Percentiles rank a stretch among this genome's conserved stretches.
Evolutionary conservation across 2,113 vertebrate species (phyloP).

Genomic region (Colossoma macropomum): DNA sequence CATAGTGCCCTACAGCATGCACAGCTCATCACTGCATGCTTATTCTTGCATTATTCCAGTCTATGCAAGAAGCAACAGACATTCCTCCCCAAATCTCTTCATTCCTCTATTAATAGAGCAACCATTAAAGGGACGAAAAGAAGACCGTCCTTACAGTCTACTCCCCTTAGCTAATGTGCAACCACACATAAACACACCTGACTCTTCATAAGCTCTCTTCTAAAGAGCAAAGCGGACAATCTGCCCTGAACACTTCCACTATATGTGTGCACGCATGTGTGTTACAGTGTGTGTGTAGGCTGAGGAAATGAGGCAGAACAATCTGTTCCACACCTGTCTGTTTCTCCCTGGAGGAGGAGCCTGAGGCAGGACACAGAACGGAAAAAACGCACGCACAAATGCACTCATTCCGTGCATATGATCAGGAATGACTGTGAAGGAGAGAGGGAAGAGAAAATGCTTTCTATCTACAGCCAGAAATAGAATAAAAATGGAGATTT

Average conservation of each 20-base stretch:
- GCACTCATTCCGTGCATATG: not conserved
- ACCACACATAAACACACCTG: no score
- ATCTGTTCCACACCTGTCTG: constrained; percentile 55
- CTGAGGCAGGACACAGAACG: constrained; percentile 15
- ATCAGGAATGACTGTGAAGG: not conserved
- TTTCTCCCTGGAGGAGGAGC: constrained; percentile 51
- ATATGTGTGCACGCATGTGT: constrained; percentile 9
- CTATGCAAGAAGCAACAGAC: not conserved
- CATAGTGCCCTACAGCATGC: not conserved
- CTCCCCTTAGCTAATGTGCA: not conserved
- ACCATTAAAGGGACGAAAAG: no score
- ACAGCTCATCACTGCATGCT: not conserved
- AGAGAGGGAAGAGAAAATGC: constrained; percentile 37
- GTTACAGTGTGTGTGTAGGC: constrained; percentile 28
- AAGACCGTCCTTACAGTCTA: not conserved
- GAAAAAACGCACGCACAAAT: constrained; percentile 3
- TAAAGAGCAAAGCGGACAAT: not conserved
- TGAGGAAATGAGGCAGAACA: constrained; percentile 47
- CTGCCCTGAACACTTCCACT: not conserved
- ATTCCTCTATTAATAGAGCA: no score
- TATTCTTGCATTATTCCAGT: not conserved
- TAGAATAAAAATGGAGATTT: constrained; percentile 56
- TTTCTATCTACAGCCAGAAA: constrained; percentile 55
- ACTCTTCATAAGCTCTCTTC: no score
- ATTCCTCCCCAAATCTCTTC: no score